These are phyloP conservation scores for Eupeodes corollae DNA, from an alignment of 1,140 invertebrate genomes.

Conservation along the genomic window DNA sequence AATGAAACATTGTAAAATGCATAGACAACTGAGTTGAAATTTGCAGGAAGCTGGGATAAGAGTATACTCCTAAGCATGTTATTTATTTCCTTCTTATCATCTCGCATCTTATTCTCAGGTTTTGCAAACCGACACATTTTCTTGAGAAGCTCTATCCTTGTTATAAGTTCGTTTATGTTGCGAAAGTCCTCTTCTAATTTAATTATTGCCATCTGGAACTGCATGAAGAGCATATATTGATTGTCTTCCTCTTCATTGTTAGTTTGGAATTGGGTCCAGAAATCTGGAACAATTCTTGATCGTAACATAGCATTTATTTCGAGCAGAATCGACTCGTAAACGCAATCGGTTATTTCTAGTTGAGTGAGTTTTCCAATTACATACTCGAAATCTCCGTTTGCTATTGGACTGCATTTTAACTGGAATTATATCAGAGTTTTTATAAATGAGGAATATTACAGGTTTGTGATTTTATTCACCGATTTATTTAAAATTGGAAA, in stretches of 20 bases:
- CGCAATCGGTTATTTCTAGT: constrained; percentile 6
- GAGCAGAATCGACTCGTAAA: background rate
- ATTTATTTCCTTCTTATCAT: constrained; percentile 8
- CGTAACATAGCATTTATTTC: constrained; percentile 1
- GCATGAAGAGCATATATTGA: background rate
- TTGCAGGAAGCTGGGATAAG: constrained; percentile 56
- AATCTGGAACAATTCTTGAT: constrained; percentile 18
- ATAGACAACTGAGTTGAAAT: constrained; percentile 56
- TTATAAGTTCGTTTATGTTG: constrained; percentile 12
- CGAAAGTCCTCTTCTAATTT: constrained; percentile 16
- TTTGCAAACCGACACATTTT: background rate
- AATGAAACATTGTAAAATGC: constrained; percentile 68
- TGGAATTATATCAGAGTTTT: constrained; percentile 4
- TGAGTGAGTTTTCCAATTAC: constrained; percentile 13
- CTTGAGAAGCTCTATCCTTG: constrained; percentile 8
- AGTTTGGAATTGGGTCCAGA: constrained; percentile 24
- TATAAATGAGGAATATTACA: background rate
- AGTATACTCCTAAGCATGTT: constrained; percentile 49
- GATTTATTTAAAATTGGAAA: constrained; percentile 20
- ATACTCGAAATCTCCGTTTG: constrained; percentile 14
- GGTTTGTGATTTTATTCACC: constrained; percentile 3
- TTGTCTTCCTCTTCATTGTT: background rate
- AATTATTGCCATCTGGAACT: constrained; percentile 18
- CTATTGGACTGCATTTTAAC: constrained; percentile 3
- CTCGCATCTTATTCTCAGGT: constrained; percentile 2